Evolutionary conservation across 2,113 vertebrate genomes (phyloP), one percentile per base, ranked within the genome.

Genomic region (Ptilorrhoa leucosticta): DNA sequence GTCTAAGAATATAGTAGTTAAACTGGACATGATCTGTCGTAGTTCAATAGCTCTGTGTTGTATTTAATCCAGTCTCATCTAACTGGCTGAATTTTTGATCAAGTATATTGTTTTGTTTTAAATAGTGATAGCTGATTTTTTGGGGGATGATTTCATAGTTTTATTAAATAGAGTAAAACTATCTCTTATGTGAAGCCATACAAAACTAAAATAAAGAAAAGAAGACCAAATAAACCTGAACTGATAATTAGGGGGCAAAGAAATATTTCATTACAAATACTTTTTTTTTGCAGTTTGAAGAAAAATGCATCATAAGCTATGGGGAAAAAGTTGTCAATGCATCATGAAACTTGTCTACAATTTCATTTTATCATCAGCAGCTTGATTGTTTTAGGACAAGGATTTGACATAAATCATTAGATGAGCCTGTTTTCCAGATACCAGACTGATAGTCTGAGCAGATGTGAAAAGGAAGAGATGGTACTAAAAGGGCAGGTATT

Each of bases 291-390:
- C 16, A 35, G 16, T 54, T 60, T 57, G 17, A 61, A 50, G 11
- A 19, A 80, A 31, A 70, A 35, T 39, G 7, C 2, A 3, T 30
- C 22, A 60, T 40, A 69, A 61, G 2, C 1, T 48, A 33, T 28
- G 1, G 2, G 4, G 10, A 2, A 10, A 70, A 40, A 72, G 4
- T 13, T 60, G 11, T 31, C 14, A 35, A 33, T n/a, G 11, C 4
- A 66, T 75, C 19, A 64, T 30, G 45, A 63, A 89, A 45, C 40
- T 82, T n/a, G 27, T 23, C 27, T 66, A 47, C 23, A 31, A 33
- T 42, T 44, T 89, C 6, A 54, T 83, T 92, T 75, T 53, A 42
- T 50, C 37, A 75, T 8, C 17, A 77, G 22, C 1, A n/a, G 54
- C 82, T 81, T 84, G 20, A 65, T 69, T 89, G 11, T 70, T 70